Evolutionary conservation across 2,113 vertebrate genomes (phyloP).

Genomic region (Syrmaticus mikado): DNA sequence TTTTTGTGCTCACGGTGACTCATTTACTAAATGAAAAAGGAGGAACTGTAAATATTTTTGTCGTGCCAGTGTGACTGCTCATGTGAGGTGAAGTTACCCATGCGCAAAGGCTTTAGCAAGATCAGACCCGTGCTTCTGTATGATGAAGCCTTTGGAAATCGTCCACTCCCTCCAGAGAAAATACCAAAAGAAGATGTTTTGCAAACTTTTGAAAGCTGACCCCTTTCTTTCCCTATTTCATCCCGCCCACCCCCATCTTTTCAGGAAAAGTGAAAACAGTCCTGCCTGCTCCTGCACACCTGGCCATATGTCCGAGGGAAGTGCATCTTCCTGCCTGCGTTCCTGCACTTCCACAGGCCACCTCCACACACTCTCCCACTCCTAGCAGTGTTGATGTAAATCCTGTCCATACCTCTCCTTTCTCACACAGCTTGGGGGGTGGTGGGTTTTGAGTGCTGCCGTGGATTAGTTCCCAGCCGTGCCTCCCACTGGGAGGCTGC

Average conservation of each 20-base stretch:
- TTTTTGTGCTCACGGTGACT: not conserved
- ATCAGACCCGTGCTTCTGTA: not conserved
- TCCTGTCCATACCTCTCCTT: not conserved
- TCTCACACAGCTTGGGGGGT: not conserved
- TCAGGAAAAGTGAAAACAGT: slow-evolving; percentile 32
- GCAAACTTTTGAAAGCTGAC: slow-evolving; percentile 32
- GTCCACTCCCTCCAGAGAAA: slow-evolving; percentile 11
- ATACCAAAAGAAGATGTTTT: not conserved
- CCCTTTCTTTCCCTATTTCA: not conserved
- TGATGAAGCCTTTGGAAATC: slow-evolving; percentile 22
- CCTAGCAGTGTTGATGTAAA: not conserved
- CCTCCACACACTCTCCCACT: not conserved
- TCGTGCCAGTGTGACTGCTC: not conserved
- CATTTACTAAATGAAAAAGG: not conserved
- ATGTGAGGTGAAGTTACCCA: not conserved
- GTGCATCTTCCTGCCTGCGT: not conserved
- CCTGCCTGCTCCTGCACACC: not conserved
- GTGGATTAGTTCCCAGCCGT: not conserved
- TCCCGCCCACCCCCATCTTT: not conserved
- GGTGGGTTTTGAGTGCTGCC: not conserved
- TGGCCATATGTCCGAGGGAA: not conserved
- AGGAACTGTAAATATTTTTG: slow-evolving; percentile 35
- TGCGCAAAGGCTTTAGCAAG: not conserved
- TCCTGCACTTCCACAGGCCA: rapidly evolving
- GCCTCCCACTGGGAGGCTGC: not conserved